These are phyloP conservation scores for Apis florea DNA, from an alignment of 1,140 invertebrate species.

Conservation along the genomic window DNA sequence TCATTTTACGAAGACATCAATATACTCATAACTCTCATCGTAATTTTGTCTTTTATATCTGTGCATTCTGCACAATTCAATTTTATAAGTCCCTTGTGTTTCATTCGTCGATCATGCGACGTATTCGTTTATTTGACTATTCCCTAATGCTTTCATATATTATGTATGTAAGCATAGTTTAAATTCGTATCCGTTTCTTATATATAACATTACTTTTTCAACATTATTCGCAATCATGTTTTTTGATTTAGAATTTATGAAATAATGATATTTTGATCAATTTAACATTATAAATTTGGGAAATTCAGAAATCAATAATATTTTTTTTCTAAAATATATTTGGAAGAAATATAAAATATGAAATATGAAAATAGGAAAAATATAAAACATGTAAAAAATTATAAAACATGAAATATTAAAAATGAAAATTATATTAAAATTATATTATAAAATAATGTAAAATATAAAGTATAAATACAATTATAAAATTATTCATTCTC, in stretches of 20 bases:
- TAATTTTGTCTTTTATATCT: not conserved
- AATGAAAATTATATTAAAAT: too few relatives aligned
- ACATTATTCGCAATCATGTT: not conserved
- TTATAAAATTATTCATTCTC: not conserved
- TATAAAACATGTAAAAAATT: not conserved
- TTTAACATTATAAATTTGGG: not conserved
- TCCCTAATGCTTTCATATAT: not conserved
- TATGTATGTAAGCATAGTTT: too few relatives aligned
- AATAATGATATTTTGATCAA: not conserved
- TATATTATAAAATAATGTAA: too few relatives aligned
- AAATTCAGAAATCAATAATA: not conserved
- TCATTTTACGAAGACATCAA: not conserved
- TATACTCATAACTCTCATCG: not conserved
- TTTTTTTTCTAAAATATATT: too few relatives aligned
- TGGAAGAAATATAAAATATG: not conserved
- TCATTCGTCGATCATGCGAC: not conserved
- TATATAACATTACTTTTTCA: not conserved
- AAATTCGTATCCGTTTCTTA: too few relatives aligned
- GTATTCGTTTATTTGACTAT: not conserved
- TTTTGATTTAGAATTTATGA: not conserved
- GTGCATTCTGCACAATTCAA: not conserved
- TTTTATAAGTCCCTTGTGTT: not conserved
- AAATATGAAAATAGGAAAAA: too few relatives aligned
- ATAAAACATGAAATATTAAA: too few relatives aligned
- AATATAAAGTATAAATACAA: not conserved